phyloP scores from a whole-genome alignment of 2,797 vertebrate genomes.

The Orestias chungarensis region DNA sequence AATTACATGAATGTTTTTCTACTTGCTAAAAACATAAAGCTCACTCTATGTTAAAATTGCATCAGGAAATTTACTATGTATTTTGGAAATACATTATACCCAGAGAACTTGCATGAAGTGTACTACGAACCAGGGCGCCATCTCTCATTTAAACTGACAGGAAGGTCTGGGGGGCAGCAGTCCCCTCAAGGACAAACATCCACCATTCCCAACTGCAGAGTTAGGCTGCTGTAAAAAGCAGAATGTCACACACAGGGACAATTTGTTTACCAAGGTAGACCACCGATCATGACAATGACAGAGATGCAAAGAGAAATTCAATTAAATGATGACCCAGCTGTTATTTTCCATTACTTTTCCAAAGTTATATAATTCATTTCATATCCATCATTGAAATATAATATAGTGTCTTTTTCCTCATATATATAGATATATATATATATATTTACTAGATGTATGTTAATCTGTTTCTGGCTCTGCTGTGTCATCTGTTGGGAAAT shows the following conservation, averaged over 20 bases:
- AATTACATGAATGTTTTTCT: no score
- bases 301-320: conserved; percentile 20
- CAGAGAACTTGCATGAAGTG: conserved; percentile 34
- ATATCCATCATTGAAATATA: conserved; percentile 5
- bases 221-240: conserved; percentile 57
- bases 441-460: conserved; percentile 41
- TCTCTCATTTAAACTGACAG: conserved; percentile 62
- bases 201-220: conserved; percentile 44
- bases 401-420: conserved; percentile 11
- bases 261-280: conserved; percentile 55
- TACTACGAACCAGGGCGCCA: conserved; percentile 38
- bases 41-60: not conserved
- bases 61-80: conserved; percentile 1
- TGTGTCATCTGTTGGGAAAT: conserved; percentile 71
- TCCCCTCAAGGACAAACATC: conserved; percentile 66
- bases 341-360: conserved; percentile 1
- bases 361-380: conserved; percentile 16
- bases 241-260: conserved; percentile 58
- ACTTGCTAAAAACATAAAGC: conserved; percentile 5
- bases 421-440: conserved; percentile 7
- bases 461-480: conserved; percentile 58
- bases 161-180: conserved; percentile 63
- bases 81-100: conserved; percentile 27
- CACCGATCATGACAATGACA: conserved; percentile 31
- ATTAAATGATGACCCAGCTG: not conserved